A percentile compares a stretch with the other conserved stretches of the same genome.
Evolutionary conservation across 2,888 invertebrate species (phyloP).

Genomic region (Conistra vaccinii): DNA sequence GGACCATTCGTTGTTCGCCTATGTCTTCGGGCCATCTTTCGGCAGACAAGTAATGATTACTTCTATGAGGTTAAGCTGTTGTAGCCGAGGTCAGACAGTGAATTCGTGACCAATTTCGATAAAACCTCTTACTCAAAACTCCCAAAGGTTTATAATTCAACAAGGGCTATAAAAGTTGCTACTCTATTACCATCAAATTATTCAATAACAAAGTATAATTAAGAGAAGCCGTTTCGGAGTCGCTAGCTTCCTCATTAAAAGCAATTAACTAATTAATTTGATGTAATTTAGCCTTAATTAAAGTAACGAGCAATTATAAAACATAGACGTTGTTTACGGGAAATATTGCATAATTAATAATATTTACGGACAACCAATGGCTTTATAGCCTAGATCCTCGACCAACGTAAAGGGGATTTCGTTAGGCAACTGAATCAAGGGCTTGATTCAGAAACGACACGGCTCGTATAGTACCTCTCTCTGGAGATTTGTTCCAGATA

Average conservation of each 20-base stretch:
- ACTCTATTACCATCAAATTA: conserved; percentile 13
- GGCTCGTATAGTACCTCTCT: neutral
- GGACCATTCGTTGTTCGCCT: too few relatives aligned
- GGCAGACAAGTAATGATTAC: too few relatives aligned
- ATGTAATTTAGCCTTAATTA: conserved; percentile 34
- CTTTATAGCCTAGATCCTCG: neutral
- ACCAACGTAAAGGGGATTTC: neutral
- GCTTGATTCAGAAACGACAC: neutral
- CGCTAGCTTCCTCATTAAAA: conserved; percentile 26
- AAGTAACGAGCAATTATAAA: conserved; percentile 14
- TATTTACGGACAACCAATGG: neutral
- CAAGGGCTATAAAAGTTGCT: neutral
- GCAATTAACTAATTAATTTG: conserved; percentile 40
- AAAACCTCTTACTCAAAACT: neutral
- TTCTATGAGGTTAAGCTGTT: neutral
- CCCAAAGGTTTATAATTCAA: neutral
- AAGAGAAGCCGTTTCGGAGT: conserved; percentile 14
- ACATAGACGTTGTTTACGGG: conserved; percentile 19
- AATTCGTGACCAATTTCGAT: neutral
- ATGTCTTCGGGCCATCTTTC: neutral
- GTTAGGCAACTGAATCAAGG: neutral
- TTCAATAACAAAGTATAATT: conserved; percentile 32
- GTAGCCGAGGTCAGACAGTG: neutral
- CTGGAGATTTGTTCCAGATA: neutral
- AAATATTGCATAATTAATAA: conserved; percentile 6